These are phyloP conservation scores for Leucoraja erinaceus DNA, from an alignment of 2,113 vertebrate genomes.

Conservation along the genomic window DNA sequence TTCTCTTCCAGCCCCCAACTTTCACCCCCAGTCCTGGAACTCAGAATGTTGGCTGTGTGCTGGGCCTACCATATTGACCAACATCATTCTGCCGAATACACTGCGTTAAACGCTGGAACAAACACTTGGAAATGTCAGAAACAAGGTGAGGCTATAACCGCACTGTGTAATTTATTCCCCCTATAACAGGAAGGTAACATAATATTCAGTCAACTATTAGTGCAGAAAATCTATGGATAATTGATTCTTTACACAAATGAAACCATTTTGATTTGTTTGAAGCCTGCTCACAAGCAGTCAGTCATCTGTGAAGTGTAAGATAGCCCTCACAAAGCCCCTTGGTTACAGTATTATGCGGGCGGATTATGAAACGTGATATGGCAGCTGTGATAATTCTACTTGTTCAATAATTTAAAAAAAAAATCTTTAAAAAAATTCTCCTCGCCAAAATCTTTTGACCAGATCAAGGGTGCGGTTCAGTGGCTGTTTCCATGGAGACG, in stretches of 20 bases:
- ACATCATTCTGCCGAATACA: not conserved
- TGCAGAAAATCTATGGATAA: constrained; percentile 21
- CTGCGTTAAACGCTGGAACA: not conserved
- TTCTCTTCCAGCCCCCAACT: no score
- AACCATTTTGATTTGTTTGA: constrained; percentile 15
- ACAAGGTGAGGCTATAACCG: not conserved
- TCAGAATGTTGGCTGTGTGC: not conserved
- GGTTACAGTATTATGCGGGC: constrained; percentile 16
- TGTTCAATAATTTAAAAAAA: not conserved
- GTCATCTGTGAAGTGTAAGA: constrained; percentile 26
- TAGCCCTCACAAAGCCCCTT: constrained; percentile 16
- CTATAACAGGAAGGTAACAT: constrained; percentile 27
- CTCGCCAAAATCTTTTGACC: not conserved
- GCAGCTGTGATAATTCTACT: not conserved
- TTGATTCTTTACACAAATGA: constrained; percentile 31
- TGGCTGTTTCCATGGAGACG: not conserved
- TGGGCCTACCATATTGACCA: not conserved
- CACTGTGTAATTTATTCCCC: constrained; percentile 9
- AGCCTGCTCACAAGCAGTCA: not conserved
- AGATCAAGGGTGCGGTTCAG: not conserved
- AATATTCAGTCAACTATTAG: constrained; percentile 29
- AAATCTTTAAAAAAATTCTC: not conserved
- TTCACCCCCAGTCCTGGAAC: not conserved
- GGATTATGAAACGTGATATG: constrained; percentile 15
- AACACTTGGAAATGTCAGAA: constrained; percentile 23